Conservation (phyloP, 2,888 invertebrate species). For the Drosophila paramelanica region DNA sequence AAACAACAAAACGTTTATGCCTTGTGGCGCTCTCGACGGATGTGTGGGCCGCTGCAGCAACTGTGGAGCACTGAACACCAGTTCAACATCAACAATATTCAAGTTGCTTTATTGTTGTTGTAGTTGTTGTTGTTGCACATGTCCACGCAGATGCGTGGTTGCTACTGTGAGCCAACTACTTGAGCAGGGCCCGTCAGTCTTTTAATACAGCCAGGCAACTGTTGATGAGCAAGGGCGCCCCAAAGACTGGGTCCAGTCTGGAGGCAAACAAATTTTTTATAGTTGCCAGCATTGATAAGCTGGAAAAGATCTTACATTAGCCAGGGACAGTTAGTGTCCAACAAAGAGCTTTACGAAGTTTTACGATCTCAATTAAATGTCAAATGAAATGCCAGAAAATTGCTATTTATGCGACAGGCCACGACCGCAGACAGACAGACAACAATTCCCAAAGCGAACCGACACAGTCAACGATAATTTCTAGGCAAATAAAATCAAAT, state of each 20-base stretch:
- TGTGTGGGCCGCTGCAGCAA: conserved; percentile 51
- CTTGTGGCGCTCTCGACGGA: conserved; percentile 70
- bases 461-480: conserved; percentile 65
- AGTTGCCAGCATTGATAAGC: conserved; percentile 65
- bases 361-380: conserved; percentile 82
- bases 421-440: conserved; percentile 44
- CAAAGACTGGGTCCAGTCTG: conserved; percentile 24
- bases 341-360: conserved; percentile 77
- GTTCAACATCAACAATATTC: conserved; percentile 53
- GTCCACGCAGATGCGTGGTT: conserved; percentile 62
- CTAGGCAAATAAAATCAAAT: conserved; percentile 79
- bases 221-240: conserved; percentile 48
- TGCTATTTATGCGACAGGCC: conserved; percentile 78
- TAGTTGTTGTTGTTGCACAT: conserved; percentile 41
- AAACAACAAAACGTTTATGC: conserved; percentile 78
- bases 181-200: conserved; percentile 53
- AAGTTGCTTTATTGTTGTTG: conserved; percentile 24
- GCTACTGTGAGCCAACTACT: conserved; percentile 73
- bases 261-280: conserved; percentile 50
- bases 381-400: conserved; percentile 81
- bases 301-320: conserved; percentile 73
- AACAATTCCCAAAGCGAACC: conserved; percentile 53
- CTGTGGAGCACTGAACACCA: conserved; percentile 46
- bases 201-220: conserved; percentile 54
- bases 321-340: conserved; percentile 65